Conservation (phyloP, 1,140 invertebrate genomes). For the Idris sp. region DNA sequence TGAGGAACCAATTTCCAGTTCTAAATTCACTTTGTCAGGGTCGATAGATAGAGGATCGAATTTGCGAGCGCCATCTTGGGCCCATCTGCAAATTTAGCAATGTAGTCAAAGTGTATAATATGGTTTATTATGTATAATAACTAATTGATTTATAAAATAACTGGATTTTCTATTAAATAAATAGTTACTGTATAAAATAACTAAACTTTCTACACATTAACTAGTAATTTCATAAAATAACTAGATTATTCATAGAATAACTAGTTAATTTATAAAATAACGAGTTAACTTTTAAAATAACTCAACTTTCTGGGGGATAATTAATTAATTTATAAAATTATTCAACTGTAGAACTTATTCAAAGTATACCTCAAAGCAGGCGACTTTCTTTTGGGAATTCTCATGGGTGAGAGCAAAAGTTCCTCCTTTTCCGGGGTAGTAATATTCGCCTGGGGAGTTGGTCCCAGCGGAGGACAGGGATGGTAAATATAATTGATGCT, state of each 20-base stretch:
- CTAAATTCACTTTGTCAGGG: constrained; percentile 92
- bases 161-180: too few species aligned
- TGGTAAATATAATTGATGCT: constrained; percentile 95
- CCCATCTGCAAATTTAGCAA: constrained; percentile 71
- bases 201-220: too few species aligned
- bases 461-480: constrained; percentile 90
- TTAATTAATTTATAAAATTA: too few species aligned
- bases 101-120: constrained; percentile 65
- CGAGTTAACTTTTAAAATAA: too few species aligned
- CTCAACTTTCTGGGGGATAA: too few species aligned
- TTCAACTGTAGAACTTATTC: constrained; percentile 1
- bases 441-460: constrained; percentile 91
- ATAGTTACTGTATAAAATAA: too few species aligned
- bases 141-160: too few species aligned
- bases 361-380: constrained; percentile 80
- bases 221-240: too few species aligned
- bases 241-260: too few species aligned
- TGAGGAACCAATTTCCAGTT: constrained; percentile 95
- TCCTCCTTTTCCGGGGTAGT: constrained; percentile 97
- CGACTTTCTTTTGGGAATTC: constrained; percentile 88
- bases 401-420: constrained; percentile 92
- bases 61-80: constrained; percentile 82
- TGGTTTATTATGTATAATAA: too few species aligned
- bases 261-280: too few species aligned
- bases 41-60: constrained; percentile 92